phyloP scores from a whole-genome alignment of 1,140 invertebrate genomes.

The Drosophila subpulchrella region DNA sequence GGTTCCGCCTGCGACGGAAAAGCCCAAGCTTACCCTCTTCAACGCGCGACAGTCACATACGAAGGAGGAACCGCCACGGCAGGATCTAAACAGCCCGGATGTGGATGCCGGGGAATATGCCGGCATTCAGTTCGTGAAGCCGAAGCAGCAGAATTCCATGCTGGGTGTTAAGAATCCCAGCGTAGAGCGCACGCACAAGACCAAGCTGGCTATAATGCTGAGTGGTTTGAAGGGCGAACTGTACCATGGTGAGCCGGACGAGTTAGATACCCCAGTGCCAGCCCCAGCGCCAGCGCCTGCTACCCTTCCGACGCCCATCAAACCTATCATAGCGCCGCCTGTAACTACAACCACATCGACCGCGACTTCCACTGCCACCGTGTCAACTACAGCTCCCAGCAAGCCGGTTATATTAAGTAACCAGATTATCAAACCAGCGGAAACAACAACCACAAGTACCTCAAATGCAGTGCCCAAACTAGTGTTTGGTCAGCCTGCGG shows the following conservation, averaged over 20 bases:
- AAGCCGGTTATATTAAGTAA: constrained; percentile 33
- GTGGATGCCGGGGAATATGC: constrained; percentile 68
- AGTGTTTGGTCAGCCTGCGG: neutral
- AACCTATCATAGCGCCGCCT: constrained; percentile 1
- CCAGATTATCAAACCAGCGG: constrained; percentile 20
- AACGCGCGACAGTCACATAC: constrained; percentile 51
- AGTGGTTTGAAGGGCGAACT: constrained; percentile 77
- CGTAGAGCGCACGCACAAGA: constrained; percentile 78
- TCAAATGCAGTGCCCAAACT: constrained; percentile 1
- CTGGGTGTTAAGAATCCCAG: constrained; percentile 45
- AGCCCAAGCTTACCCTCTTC: constrained; percentile 75
- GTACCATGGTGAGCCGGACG: constrained; percentile 56
- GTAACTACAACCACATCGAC: constrained; percentile 15
- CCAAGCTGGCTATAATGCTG: constrained; percentile 78
- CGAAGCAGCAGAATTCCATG: constrained; percentile 58
- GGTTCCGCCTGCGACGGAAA: constrained; percentile 12
- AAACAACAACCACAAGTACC: neutral
- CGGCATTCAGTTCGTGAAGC: constrained; percentile 79
- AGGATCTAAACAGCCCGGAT: constrained; percentile 58
- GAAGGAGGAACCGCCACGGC: neutral
- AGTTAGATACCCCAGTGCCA: constrained; percentile 26
- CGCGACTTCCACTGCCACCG: neutral
- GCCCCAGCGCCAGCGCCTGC: neutral
- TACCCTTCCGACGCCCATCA: constrained; percentile 15
- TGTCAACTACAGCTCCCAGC: constrained; percentile 1